These are phyloP conservation scores for Doryteuthis pealeii DNA, from an alignment of 1,140 invertebrate species.

Conservation along the genomic window DNA sequence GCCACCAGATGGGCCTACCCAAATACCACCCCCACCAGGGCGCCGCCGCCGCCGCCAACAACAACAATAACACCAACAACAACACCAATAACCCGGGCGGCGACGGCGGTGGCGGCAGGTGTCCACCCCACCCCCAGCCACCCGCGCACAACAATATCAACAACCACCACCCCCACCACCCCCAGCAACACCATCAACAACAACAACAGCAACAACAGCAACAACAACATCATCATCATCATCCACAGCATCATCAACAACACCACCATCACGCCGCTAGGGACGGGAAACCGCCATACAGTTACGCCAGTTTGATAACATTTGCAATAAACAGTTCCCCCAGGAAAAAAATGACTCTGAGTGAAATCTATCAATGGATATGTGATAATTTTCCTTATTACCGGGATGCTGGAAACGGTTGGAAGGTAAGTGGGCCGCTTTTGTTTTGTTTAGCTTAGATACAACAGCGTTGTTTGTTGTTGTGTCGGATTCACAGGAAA, in stretches of 20 bases:
- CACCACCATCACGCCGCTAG: slow-evolving; percentile 29
- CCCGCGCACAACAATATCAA: not conserved
- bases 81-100: not conserved
- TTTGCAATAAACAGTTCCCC: slow-evolving; percentile 73
- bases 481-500: not conserved
- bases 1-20: slow-evolving; percentile 32
- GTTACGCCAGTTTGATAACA: slow-evolving; percentile 73
- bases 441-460: not conserved
- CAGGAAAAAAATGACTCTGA: slow-evolving; percentile 63
- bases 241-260: not conserved
- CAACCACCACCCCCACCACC: not conserved
- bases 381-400: slow-evolving; percentile 66
- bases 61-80: slow-evolving; percentile 38
- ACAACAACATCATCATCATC: not conserved
- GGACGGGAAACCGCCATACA: slow-evolving; percentile 67
- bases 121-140: not conserved
- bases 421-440: slow-evolving; percentile 66
- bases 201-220: not conserved
- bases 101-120: too few species aligned
- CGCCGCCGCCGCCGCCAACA: slow-evolving; percentile 46
- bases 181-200: not conserved
- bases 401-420: slow-evolving; percentile 71
- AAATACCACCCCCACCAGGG: slow-evolving; percentile 45
- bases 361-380: slow-evolving; percentile 65
- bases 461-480: not conserved